Conservation (phyloP, 2,113 vertebrate species). For the Calyptomena viridis region DNA sequence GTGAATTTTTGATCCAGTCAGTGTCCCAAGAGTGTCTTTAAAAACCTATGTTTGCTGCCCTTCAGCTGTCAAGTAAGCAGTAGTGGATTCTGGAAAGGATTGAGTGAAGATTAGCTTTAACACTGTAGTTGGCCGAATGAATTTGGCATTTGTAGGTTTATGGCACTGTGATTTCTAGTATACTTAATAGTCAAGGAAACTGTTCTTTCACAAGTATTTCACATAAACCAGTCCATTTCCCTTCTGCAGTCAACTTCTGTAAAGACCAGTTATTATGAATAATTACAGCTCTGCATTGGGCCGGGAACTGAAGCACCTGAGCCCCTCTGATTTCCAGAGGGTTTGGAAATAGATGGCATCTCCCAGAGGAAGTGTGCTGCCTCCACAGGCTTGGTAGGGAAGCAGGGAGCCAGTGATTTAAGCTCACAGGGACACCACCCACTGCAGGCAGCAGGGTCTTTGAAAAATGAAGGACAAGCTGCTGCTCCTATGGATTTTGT, state of each 20-base stretch:
- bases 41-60: neutral
- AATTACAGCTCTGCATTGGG: neutral
- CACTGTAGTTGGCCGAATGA: neutral
- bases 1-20: neutral
- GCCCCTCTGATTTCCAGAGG: neutral
- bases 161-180: neutral
- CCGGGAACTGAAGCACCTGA: neutral
- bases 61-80: neutral
- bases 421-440: neutral
- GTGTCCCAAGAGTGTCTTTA: neutral
- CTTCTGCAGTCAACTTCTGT: neutral
- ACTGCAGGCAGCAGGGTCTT: neutral
- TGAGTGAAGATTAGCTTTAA: neutral
- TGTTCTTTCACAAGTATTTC: neutral
- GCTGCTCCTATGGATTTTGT: neutral
- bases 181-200: neutral
- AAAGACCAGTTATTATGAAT: neutral
- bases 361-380: neutral
- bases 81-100: neutral
- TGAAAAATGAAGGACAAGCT: neutral
- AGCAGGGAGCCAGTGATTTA: neutral
- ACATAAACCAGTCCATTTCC: neutral
- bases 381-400: rapidly evolving
- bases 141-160: neutral
- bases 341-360: neutral